phyloP scores from a whole-genome alignment of 2,888 invertebrate genomes.

The Sclerodermus sp. region DNA sequence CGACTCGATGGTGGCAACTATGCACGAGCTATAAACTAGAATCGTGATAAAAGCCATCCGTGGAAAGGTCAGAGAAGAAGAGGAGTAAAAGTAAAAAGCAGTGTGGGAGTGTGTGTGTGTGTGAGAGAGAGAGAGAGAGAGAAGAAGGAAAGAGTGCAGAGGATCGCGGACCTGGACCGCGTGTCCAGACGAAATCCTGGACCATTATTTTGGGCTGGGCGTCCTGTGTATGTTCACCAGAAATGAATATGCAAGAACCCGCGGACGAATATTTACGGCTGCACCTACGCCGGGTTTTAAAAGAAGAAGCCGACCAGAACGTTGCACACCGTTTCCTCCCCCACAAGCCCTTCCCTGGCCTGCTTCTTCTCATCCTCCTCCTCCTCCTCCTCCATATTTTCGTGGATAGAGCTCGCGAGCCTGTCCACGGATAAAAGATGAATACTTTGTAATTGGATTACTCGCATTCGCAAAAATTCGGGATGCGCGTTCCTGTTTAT shows the following conservation, averaged over 20 bases:
- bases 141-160: slow-evolving; percentile 5
- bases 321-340: neutral
- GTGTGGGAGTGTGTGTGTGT: neutral
- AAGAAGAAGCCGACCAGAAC: slow-evolving; percentile 32
- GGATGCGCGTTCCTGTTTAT: no score
- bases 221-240: slow-evolving; percentile 21
- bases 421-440: no score
- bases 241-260: slow-evolving; percentile 38
- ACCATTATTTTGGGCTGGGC: slow-evolving; percentile 32
- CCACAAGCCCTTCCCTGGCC: neutral
- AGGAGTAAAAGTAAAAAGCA: neutral
- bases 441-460: no score
- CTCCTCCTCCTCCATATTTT: slow-evolving; percentile 1
- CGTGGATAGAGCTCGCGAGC: slow-evolving; percentile 1
- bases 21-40: no score
- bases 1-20: no score
- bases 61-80: slow-evolving; percentile 7
- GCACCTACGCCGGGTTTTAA: slow-evolving; percentile 21
- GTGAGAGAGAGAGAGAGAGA: slow-evolving; percentile 1
- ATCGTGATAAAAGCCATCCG: no score
- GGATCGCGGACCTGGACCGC: slow-evolving; percentile 22
- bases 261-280: slow-evolving; percentile 32
- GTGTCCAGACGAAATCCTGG: slow-evolving; percentile 34
- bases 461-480: no score
- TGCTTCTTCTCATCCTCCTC: slow-evolving; percentile 8